Evolutionary conservation across 2,797 vertebrate species (phyloP), one percentile per base, ranked within the genome.

Genomic region (Trachops cirrhosus): DNA sequence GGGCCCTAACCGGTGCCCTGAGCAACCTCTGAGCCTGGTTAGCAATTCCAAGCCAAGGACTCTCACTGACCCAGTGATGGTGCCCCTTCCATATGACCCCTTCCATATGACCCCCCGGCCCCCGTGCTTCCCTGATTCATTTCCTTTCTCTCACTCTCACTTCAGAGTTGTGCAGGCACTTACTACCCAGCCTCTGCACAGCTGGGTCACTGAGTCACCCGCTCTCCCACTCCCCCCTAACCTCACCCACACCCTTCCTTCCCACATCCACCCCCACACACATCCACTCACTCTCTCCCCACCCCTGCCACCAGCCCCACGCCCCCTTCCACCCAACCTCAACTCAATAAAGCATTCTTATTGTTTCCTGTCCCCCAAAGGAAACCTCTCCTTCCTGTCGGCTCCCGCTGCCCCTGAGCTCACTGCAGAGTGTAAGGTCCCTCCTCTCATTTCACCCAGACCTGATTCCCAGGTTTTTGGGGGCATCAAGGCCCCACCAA

Each of bases 91-190:
- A 1, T 3, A 7, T 29, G 44, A 39, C n/a, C 44, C n/a, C 32
- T 44, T 67, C 37, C 0, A 1, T 3, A 7, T 29, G 44, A 39
- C n/a, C 44, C 83, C 41, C 41, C 2, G 32, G 37, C 8, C 64
- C 87, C 95, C 91, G 88, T 54, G 88, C 70, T 78, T 88, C 92
- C 87, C 74, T 94, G 92, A 93, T 52, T 96, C 91, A 96, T 75
- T 97, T 97, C 96, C 97, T 95, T 74, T 94, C 96, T 94, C 94
- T 97, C 67, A 74, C 96, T 98, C 93, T 97, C 0, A 3, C 89
- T 89, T 78, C 39, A 15, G 88, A 95, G 29, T 70, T 94, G 94
- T 85, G 93, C 85, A 0, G 70, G 48, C 67, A 24, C 37, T 68
- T 12, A 54, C 11, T 6, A 15, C 37, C 62, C 87, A 67, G 84